Conservation (phyloP, 2,888 invertebrate species). For the Pegoplata infirma region DNA sequence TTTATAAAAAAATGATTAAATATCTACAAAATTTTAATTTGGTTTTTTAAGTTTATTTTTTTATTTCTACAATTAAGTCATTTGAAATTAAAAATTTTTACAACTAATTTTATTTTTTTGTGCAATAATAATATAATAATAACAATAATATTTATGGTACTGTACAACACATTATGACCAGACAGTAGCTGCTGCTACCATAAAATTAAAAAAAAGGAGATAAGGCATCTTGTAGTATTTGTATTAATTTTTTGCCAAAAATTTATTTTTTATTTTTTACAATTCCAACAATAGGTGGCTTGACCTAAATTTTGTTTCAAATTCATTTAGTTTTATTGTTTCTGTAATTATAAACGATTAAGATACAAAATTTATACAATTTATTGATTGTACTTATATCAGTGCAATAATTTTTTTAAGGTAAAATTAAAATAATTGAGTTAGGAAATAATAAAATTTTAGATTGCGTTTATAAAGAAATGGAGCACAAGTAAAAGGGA, state of each 20-base stretch:
- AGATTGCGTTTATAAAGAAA: too few species aligned
- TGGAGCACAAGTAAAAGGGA: too few species aligned
- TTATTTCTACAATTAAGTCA: neutral
- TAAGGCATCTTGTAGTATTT: neutral
- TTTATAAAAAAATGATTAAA: too few species aligned
- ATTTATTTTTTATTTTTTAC: neutral
- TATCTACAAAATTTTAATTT: too few species aligned
- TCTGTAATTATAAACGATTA: constrained; percentile 3
- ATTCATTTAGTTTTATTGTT: neutral
- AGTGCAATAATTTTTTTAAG: too few species aligned
- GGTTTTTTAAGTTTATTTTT: too few species aligned
- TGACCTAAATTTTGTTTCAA: neutral
- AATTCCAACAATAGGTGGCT: neutral
- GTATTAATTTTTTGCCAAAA: neutral
- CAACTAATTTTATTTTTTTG: neutral
- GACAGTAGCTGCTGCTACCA: too few species aligned
- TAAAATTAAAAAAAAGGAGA: neutral
- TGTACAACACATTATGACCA: neutral
- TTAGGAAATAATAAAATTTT: too few species aligned
- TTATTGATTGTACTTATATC: constrained; percentile 2
- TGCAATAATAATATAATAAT: neutral
- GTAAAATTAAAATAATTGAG: too few species aligned
- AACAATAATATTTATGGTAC: neutral
- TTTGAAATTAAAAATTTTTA: neutral
- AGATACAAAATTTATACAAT: neutral